These are phyloP conservation scores for Eira barbara DNA, from an alignment of 2,113 vertebrate species.

Conservation along the genomic window DNA sequence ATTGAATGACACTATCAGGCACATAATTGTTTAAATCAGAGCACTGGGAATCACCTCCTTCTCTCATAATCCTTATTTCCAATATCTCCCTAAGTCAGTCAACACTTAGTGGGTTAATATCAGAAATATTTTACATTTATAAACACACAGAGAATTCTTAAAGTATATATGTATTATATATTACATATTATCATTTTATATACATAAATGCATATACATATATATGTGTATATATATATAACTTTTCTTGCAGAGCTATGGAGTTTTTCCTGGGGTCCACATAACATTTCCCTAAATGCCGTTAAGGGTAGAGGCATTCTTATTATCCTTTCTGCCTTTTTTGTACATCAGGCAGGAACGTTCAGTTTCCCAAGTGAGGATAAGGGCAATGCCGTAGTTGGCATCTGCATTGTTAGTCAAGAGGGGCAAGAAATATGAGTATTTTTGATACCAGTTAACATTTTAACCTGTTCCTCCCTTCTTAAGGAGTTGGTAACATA, in stretches of 20 bases:
- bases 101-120: background rate
- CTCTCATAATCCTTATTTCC: background rate
- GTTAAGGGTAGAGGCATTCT: background rate
- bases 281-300: background rate
- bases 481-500: background rate
- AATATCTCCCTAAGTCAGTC: background rate
- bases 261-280: background rate
- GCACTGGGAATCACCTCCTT: background rate
- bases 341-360: background rate
- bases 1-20: background rate
- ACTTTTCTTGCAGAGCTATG: background rate
- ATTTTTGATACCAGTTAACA: background rate
- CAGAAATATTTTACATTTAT: background rate
- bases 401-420: background rate
- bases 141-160: background rate
- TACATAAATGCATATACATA: background rate
- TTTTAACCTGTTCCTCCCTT: background rate
- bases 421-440: background rate
- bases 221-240: background rate
- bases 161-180: background rate
- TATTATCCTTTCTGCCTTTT: background rate
- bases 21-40: background rate
- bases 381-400: background rate
- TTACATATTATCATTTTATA: background rate
- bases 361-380: background rate